Base-by-base conservation (phyloP, 64 coral and sea anemone species). In the Pachyseris speciosa region DNA sequence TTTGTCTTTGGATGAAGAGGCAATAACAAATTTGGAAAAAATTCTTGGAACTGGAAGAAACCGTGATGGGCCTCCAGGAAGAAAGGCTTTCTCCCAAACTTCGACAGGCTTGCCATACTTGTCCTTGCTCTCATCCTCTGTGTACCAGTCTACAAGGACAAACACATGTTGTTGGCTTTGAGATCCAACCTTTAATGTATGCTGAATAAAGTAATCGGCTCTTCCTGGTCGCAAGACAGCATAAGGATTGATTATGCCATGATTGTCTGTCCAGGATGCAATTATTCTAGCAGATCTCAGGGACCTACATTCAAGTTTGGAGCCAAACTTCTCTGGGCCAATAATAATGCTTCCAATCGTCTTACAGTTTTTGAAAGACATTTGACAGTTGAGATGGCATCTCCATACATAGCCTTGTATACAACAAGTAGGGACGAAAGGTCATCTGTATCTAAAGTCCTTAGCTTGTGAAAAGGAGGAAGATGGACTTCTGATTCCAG, bases 31-130 rank as follows among this genome's bases (percentile, higher is more conserved):
- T 53, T 88, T 88, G 16, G 69, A 88, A 36, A 7, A 61, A 72
- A 88, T 72, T 88, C 69, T 88, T 29, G 51, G 6, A 27, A 75
- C 52, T 15, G 85, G 69, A 29, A 88, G 69, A 88, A 60, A 88
- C 9, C 52, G 47, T 11, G 85, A 88, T 74, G 85, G 69, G 31
- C 85, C 85, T 2, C 66, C 85, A 74, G 85, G 85, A 58, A 87
- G 44, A 36, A 71, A 26, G 19, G 64, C 64, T 29, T 48, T 87
- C 25, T 42, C 74, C 49, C 51, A 47, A 44, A 74, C 24, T 74
- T 74, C 71, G 8, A 74, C 71, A 15, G 71, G 71, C 7, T 74
- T 80, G 19, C 55, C 76, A 80, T 80, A 61, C 13, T 80, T 80
- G 48, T 80, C 55, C 55, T 34, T 80, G 51, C 33, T n/a, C 28